Evolutionary conservation across 2,888 invertebrate genomes (phyloP).

Genomic region (Lingula anatina): DNA sequence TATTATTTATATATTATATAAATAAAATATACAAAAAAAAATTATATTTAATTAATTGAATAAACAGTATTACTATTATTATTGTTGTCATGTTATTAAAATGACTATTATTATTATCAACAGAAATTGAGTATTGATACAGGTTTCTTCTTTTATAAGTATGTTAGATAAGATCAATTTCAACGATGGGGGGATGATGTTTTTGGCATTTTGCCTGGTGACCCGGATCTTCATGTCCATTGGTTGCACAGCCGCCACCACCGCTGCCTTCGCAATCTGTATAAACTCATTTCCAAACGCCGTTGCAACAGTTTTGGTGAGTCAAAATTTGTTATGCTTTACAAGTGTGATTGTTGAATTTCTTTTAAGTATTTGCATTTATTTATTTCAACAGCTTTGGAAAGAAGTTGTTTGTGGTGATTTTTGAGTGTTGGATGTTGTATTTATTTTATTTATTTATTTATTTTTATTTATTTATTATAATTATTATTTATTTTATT

Average conservation of each 20-base stretch:
- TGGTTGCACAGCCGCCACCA: slow-evolving; percentile 70
- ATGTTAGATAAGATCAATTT: slow-evolving; percentile 31
- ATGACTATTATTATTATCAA: neutral
- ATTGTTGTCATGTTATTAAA: slow-evolving; percentile 4
- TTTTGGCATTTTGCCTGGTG: slow-evolving; percentile 72
- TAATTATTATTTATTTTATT: neutral
- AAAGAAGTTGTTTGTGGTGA: no score
- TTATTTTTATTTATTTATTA: neutral
- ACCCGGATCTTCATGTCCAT: slow-evolving; percentile 78
- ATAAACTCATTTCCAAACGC: slow-evolving; percentile 83
- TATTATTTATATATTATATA: no score
- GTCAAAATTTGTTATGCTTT: no score
- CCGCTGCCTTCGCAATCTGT: slow-evolving; percentile 78
- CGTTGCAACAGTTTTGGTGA: slow-evolving; percentile 79
- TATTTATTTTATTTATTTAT: neutral
- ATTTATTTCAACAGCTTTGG: no score
- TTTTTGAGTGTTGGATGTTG: neutral
- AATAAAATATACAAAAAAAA: no score
- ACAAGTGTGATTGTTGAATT: no score
- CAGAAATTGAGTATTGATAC: neutral
- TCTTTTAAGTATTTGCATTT: no score
- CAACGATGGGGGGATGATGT: slow-evolving; percentile 58
- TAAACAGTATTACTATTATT: neutral
- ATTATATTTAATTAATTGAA: no score
- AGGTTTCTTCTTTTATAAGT: slow-evolving; percentile 17